These are phyloP conservation scores for Sciurus carolinensis DNA, from an alignment of 2,797 vertebrate genomes.

Conservation along the genomic window DNA sequence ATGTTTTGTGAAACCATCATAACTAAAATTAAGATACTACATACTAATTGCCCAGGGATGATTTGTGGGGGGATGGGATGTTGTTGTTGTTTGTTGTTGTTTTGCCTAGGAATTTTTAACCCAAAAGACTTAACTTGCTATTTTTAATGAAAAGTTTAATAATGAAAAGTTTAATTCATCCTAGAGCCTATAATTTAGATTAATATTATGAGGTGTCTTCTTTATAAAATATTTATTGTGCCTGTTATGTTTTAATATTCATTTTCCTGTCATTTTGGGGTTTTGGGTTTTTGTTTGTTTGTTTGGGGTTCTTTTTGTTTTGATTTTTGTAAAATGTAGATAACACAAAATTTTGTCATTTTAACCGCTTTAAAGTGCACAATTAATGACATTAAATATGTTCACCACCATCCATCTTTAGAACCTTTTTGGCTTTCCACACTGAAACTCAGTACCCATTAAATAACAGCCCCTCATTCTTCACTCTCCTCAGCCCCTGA, in stretches of 20 bases:
- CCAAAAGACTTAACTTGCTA: neutral
- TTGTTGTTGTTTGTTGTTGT: too few relatives aligned
- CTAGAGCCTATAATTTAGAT: neutral
- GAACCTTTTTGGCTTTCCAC: too few relatives aligned
- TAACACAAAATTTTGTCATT: neutral
- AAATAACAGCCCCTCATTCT: too few relatives aligned
- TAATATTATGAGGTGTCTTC: neutral
- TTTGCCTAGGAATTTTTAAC: neutral
- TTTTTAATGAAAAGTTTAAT: neutral
- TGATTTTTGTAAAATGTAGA: neutral
- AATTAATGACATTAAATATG: too few relatives aligned
- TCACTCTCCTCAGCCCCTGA: too few relatives aligned
- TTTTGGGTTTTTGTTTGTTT: too few relatives aligned
- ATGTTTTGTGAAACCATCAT: neutral
- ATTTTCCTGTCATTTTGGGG: neutral
- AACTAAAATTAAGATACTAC: neutral
- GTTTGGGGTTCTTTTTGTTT: too few relatives aligned
- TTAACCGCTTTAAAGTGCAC: too few relatives aligned
- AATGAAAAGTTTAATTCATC: neutral
- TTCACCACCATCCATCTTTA: too few relatives aligned
- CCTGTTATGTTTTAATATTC: neutral
- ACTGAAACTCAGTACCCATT: too few relatives aligned
- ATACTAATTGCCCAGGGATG: neutral
- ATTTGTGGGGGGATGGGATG: too few relatives aligned
- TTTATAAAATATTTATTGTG: neutral